These are phyloP conservation scores for Buteo buteo DNA, from an alignment of 2,113 vertebrate genomes.

Conservation along the genomic window DNA sequence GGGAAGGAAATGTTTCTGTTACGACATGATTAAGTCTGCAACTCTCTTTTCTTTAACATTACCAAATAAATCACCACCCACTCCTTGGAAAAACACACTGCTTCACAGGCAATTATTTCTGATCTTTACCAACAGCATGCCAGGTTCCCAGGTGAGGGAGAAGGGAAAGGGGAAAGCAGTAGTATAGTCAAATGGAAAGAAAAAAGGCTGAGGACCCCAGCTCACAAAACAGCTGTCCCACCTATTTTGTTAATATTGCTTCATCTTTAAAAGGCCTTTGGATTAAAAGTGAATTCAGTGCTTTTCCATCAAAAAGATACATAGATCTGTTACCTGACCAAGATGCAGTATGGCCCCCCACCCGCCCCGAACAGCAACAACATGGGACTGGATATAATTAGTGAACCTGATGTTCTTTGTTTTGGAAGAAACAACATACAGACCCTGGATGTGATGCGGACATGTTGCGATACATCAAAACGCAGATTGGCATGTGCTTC, in stretches of 20 bases:
- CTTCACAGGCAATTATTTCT: neutral
- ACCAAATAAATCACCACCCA: fast-evolving
- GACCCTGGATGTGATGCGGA: fast-evolving
- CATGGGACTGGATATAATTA: neutral
- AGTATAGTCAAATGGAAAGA: neutral
- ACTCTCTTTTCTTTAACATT: neutral
- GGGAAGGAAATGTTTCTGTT: neutral
- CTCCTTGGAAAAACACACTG: neutral
- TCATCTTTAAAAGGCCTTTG: constrained; percentile 61
- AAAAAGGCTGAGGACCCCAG: neutral
- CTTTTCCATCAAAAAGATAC: constrained; percentile 28
- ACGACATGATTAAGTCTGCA: neutral
- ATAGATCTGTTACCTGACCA: neutral
- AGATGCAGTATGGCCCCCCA: neutral
- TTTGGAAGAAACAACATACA: neutral
- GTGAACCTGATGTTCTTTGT: neutral
- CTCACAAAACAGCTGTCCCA: neutral
- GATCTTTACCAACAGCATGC: fast-evolving
- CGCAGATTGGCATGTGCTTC: fast-evolving
- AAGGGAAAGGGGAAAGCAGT: neutral
- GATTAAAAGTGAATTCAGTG: constrained; percentile 56
- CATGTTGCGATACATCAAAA: fast-evolving
- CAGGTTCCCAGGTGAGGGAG: neutral
- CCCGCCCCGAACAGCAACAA: neutral
- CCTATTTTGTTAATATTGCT: neutral